Base-by-base conservation (phyloP, 2,888 invertebrate genomes). In the Mythimna vitellina region DNA sequence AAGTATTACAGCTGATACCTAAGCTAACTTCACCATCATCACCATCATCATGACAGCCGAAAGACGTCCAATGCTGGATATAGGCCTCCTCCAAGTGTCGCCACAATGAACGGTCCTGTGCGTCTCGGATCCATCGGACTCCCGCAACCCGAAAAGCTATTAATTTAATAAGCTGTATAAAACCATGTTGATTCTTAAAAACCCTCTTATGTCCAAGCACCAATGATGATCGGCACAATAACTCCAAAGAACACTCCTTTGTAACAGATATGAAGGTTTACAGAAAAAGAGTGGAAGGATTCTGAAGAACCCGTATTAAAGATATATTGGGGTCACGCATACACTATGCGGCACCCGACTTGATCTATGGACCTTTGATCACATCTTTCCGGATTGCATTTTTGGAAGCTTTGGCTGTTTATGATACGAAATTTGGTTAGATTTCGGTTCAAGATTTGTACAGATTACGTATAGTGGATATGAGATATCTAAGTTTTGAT, bases 241-340 rank as follows among this genome's bases (percentile, higher is more conserved):
- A 60, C 73, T 64, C 67, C 32, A 60, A 56, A 73, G 63, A 64
- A 68, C 22, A n/a, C 6, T 35, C 58, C 60, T 20, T 65, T 63
- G 71, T 67, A 70, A 69, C 65, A 67, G 53, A 71, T 79, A 86
- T 81, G 81, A 78, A 76, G 62, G 76, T 79, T 68, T 71, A 63
- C 56, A 65, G 64, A 29, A 62, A 71, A 65, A 71, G 8, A 73
- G 73, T 76, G 65, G 65, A 69, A 78, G 77, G 85, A 66, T 68
- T 70, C 65, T 70, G 58, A 78, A 80, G 85, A 65, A 78, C 85
- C 76, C 83, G 82, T 86, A 86, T 80, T 85, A 76, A 82, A 81
- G 73, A 86, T 82, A 85, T 86, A 85, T 85, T 69, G 70, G 78
- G 85, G 85, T 74, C 38, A 69, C 74, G 58, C 54, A 82, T 76